Evolutionary conservation across 2,888 invertebrate species (phyloP), one percentile per base, ranked within the genome.

Genomic region (Horisme vitalbata): DNA sequence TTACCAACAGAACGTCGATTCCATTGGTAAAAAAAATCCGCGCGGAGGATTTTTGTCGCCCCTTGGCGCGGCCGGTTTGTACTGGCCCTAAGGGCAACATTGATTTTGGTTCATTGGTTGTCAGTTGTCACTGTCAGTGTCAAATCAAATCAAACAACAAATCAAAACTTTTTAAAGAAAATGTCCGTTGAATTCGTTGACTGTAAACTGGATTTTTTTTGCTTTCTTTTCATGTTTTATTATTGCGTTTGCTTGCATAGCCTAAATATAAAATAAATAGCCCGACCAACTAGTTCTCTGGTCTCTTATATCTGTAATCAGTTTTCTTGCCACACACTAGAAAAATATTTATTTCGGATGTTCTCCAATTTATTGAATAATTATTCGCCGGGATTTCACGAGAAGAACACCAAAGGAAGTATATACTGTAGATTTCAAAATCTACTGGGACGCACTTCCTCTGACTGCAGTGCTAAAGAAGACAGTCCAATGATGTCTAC

Each of bases 371-470:
- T 66, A 45, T 47, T 65, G 14, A 65, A 57, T 27, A 66, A 71
- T 53, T 62, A 68, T 47, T 63, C 72, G 44, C 55, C 67, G 48
- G 57, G 44, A 23, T 44, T 62, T 53, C 60, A 58, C 58, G 73
- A 77, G 46, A 66, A 66, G 20, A 71, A 55, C 51, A 70, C 65
- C 45, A 50, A 75, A 41, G 73, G 63, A 50, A 74, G 59, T 43
- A 69, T 83, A 51, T 79, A 77, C 45, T 60, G 68, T 41, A 75
- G 69, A 55, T 70, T 79, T 44, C 73, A 77, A 68, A 75, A 57
- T 59, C 59, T 81, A 7, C 47, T 80, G 38, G 71, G 73, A 24
- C 75, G 75, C 21, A 64, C 65, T 10, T 24, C 49, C n/a, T 10
- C 32, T 23, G 28, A 18, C 23, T 33, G 33, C 33, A 33, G 38